Percentiles rank a stretch among this genome's conserved stretches.
These are phyloP conservation scores for Clistopyga incitator DNA, from an alignment of 2,888 invertebrate genomes.

Conservation along the genomic window DNA sequence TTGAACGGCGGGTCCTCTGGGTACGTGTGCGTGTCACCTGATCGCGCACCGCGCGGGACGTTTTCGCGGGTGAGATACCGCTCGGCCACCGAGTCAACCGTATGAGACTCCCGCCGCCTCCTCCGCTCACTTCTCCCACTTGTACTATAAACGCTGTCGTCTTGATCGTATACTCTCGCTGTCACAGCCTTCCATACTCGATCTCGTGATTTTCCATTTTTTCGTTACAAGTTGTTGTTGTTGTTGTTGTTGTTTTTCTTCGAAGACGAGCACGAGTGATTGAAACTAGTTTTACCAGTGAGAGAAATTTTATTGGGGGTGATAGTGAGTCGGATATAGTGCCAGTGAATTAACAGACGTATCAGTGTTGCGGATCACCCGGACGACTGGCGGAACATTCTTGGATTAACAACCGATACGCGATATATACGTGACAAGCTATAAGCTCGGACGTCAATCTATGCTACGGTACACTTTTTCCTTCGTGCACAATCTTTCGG, in stretches of 20 bases:
- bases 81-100: conserved; percentile 69
- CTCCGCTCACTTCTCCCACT: conserved; percentile 19
- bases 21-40: conserved; percentile 79
- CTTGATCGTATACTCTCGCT: background rate
- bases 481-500: background rate
- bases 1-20: conserved; percentile 65
- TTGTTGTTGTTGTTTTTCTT: background rate
- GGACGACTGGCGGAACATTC: background rate
- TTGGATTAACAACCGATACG: conserved; percentile 54
- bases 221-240: background rate
- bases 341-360: background rate
- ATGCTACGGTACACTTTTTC: conserved; percentile 17
- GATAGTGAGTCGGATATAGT: conserved; percentile 19
- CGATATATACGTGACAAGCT: conserved; percentile 19
- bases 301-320: background rate
- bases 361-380: conserved; percentile 20
- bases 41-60: conserved; percentile 82
- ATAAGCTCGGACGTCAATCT: conserved; percentile 6
- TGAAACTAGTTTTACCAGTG: background rate
- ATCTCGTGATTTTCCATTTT: background rate
- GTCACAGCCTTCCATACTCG: background rate
- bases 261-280: background rate
- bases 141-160: background rate
- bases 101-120: conserved; percentile 51
- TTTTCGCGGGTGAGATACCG: conserved; percentile 82